Conservation (phyloP, 2,113 vertebrate species). For the Pluvianellus socialis region DNA sequence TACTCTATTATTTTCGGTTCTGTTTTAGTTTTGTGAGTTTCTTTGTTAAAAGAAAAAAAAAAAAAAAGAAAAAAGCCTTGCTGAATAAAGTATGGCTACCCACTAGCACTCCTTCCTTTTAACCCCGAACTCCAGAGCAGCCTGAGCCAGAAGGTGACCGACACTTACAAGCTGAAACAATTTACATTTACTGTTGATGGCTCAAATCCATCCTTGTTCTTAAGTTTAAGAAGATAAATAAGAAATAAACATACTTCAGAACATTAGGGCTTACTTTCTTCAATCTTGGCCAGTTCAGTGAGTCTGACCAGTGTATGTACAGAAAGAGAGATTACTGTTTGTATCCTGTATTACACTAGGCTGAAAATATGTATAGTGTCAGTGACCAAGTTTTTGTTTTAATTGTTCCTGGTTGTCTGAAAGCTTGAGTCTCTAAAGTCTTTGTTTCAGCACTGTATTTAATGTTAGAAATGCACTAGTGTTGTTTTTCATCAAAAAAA, state of each 20-base stretch:
- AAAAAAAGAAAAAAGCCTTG: background rate
- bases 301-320: background rate
- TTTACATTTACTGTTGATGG: background rate
- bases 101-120: background rate
- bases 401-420: background rate
- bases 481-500: background rate
- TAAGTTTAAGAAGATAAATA: background rate
- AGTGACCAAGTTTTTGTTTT: background rate
- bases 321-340: background rate
- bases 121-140: background rate
- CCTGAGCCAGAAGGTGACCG: background rate
- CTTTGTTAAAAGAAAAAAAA: background rate
- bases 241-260: background rate
- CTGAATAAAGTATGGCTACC: background rate
- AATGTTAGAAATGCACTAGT: background rate
- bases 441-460: background rate
- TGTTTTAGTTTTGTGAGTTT: background rate
- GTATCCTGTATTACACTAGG: background rate
- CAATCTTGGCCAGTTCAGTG: background rate
- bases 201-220: background rate
- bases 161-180: background rate
- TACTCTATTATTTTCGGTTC: background rate
- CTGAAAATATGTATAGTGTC: background rate
- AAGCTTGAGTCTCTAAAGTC: background rate
- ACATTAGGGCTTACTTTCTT: background rate